Conservation (phyloP, 2,113 vertebrate species). For the Charadrius vociferus region DNA sequence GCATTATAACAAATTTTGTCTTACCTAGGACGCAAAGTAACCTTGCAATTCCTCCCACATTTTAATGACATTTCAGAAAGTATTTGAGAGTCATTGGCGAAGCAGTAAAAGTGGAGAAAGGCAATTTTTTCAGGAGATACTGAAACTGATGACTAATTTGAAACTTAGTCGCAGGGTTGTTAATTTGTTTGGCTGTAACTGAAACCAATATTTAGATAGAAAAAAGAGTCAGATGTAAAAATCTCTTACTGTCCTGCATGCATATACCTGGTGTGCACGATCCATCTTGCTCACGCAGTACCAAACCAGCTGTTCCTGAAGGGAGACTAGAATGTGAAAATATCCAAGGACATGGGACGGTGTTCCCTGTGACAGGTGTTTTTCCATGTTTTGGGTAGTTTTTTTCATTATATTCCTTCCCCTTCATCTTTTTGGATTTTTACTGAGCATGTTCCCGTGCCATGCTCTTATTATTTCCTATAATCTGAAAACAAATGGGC, state of each 20-base stretch:
- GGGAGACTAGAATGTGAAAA: neutral
- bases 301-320: neutral
- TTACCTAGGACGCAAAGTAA: neutral
- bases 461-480: neutral
- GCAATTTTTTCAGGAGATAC: neutral
- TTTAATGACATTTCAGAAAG: neutral
- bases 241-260: neutral
- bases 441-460: neutral
- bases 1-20: neutral
- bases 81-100: neutral
- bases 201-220: neutral
- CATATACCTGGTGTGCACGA: neutral
- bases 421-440: neutral
- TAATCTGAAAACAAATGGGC: neutral
- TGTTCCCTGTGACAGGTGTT: neutral
- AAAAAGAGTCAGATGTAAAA: neutral
- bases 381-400: neutral
- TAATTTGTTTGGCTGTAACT: neutral
- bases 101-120: neutral
- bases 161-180: neutral
- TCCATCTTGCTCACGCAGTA: neutral
- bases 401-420: neutral
- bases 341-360: neutral
- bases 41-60: neutral
- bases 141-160: neutral